phyloP scores from a whole-genome alignment of 2,113 vertebrate species.

The Paedocypris sp. region DNA sequence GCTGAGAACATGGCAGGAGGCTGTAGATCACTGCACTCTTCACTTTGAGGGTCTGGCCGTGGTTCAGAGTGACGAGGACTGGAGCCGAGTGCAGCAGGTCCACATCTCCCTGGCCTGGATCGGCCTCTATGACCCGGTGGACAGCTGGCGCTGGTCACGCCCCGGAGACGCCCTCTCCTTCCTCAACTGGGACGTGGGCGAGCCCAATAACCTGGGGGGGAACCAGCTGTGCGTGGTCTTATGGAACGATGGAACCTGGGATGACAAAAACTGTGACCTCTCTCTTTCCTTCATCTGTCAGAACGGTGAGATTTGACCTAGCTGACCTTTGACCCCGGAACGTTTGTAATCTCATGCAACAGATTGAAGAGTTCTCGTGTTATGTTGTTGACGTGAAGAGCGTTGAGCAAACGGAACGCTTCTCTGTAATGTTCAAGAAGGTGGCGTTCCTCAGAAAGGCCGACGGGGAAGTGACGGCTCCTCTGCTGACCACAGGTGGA shows the following conservation, averaged over 20 bases:
- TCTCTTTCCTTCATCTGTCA: neutral
- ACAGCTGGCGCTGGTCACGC: constrained; percentile 6
- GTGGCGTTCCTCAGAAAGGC: neutral
- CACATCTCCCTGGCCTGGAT: too few relatives aligned
- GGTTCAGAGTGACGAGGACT: too few relatives aligned
- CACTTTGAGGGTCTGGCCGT: too few relatives aligned
- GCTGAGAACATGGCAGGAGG: too few relatives aligned
- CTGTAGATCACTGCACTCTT: too few relatives aligned
- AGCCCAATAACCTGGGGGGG: neutral
- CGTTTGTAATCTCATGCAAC: too few relatives aligned
- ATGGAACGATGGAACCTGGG: neutral
- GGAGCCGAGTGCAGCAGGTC: too few relatives aligned
- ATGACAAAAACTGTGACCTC: neutral
- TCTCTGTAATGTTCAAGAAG: neutral
- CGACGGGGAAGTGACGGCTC: neutral
- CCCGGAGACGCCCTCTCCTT: rapidly evolving
- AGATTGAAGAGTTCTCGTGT: neutral
- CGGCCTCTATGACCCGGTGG: neutral
- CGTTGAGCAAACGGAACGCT: too few relatives aligned
- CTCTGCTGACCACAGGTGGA: neutral
- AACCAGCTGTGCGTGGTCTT: neutral
- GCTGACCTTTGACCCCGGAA: too few relatives aligned
- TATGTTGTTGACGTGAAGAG: too few relatives aligned
- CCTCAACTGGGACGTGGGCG: neutral
- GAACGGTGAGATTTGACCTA: neutral